Evolutionary conservation across 2,888 invertebrate genomes (phyloP), one percentile per base, ranked within the genome.

Genomic region (Ctena decussata): DNA sequence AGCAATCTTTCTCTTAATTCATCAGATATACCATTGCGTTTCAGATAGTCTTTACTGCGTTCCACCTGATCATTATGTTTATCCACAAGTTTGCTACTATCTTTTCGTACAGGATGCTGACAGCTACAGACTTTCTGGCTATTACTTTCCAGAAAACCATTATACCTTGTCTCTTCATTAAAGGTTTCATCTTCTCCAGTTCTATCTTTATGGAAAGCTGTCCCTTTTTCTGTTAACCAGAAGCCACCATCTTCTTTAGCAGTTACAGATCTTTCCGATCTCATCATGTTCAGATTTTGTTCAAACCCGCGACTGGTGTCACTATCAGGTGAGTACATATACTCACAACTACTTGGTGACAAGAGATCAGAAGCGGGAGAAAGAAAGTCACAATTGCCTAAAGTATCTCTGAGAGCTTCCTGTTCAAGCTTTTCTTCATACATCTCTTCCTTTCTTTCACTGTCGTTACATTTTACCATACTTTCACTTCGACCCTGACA

Each of bases 341-440:
- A 57, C 30, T 65, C 65, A 65, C 65, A 2, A 35, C 65, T 65
- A n/a, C 65, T 65, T 35, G 65, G 65, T 35, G 65, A 65, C 1
- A 35, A 12, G 5, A 21, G 2, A 21, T 35, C 65, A 65, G 5
- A 65, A 65, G 3, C 8, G 1, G 65, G 35, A 11, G 65, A 35
- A 32, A 65, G 30, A 21, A 27, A 12, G 15, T 60, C 15, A 30
- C 18, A 12, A 8, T 27, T 60, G 3, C 21, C 65, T 3, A 65
- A 21, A 35, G 65, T 65, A 12, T 65, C 65, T 35, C 18, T 65
- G 12, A 32, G 35, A 18, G 82, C 82, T 30, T 6, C 65, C 46
- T 69, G 24, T 24, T 78, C 78, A 30, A 74, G 39, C 30, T 53
- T 77, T 30, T 77, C 76, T 57, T 75, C 75, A 75, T 65, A 65